These are phyloP conservation scores for Drosophila jambulina DNA, from an alignment of 1,140 invertebrate species.

Conservation along the genomic window DNA sequence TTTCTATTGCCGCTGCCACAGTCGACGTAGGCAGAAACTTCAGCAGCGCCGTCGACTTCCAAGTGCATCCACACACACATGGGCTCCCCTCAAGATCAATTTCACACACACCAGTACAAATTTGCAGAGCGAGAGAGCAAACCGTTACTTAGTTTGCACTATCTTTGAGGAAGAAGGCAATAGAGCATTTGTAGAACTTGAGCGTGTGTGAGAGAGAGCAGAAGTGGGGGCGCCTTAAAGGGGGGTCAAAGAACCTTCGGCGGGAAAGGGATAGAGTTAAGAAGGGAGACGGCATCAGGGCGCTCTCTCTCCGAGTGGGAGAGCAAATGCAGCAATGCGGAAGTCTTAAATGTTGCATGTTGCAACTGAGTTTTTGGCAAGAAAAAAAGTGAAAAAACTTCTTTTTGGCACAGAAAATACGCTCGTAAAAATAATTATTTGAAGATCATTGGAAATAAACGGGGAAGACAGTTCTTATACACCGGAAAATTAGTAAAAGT, in stretches of 20 bases:
- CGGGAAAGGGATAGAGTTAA: not conserved
- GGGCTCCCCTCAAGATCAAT: conserved; percentile 69
- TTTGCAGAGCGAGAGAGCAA: conserved; percentile 57
- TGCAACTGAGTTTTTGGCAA: conserved; percentile 37
- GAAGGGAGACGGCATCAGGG: not conserved
- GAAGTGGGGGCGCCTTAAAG: conserved; percentile 47
- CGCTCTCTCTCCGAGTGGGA: conserved; percentile 20
- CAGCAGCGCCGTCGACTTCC: conserved; percentile 27
- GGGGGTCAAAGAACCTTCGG: conserved; percentile 72
- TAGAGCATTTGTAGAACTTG: conserved; percentile 22
- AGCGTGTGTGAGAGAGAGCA: conserved; percentile 1
- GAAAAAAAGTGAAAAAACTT: conserved; percentile 55
- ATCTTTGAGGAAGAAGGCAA: conserved; percentile 58
- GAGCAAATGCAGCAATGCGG: conserved; percentile 67
- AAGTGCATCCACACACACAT: conserved; percentile 49
- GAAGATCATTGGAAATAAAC: conserved; percentile 17
- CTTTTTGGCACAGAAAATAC: conserved; percentile 44
- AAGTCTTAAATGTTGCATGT: conserved; percentile 65
- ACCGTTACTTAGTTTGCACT: conserved; percentile 52
- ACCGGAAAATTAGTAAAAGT: not conserved
- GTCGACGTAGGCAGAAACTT: conserved; percentile 24
- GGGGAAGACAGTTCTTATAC: not conserved
- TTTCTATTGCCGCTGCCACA: conserved; percentile 73
- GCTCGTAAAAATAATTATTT: conserved; percentile 29
- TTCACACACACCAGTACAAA: conserved; percentile 67